Evolutionary conservation across 1,140 invertebrate species (phyloP), one percentile per base, ranked within the genome.

Genomic region (Rhizoglyphus robini): DNA sequence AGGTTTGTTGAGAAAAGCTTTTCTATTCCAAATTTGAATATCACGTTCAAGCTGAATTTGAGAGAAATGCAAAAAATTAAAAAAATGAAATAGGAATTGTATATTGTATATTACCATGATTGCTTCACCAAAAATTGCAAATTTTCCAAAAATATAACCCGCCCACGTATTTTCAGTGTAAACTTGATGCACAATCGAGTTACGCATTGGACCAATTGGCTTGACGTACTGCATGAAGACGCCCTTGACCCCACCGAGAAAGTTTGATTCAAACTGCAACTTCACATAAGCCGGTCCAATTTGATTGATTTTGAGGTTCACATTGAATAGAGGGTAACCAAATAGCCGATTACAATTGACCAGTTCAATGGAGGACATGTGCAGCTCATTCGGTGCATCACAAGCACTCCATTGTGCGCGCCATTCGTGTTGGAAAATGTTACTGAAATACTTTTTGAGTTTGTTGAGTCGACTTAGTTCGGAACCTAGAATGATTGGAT

Each of bases 21-120:
- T 94, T 76, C 86, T 83, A 72, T 92, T 92, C 91, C 91, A 95
- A 4, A 94, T 83, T 65, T 81, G 80, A 0, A 93, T 83, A 72
- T 95, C 91, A 3, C 90, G 79, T 73, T 90, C 83, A 71, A 94
- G 84, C 87, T 89, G n/a, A 64, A 67, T 60, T 65, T 2, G n/a
- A 65, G 38, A 8, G 25, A 51, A n/a, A n/a, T n/a, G n/a, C n/a
- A n/a, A n/a, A n/a, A n/a, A n/a, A n/a, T n/a, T n/a, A n/a, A n/a
- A n/a, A n/a, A n/a, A n/a, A n/a, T n/a, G n/a, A n/a, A n/a, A n/a
- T n/a, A n/a, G n/a, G n/a, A n/a, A n/a, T n/a, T n/a, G n/a, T n/a
- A n/a, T n/a, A n/a, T n/a, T n/a, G n/a, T n/a, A n/a, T n/a, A 73
- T 76, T 76, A 87, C 86, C 87, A 88, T 88, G 23, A 83, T 75